Evolutionary conservation across 2,888 invertebrate species (phyloP).

Genomic region (Apodemia duryi): DNA sequence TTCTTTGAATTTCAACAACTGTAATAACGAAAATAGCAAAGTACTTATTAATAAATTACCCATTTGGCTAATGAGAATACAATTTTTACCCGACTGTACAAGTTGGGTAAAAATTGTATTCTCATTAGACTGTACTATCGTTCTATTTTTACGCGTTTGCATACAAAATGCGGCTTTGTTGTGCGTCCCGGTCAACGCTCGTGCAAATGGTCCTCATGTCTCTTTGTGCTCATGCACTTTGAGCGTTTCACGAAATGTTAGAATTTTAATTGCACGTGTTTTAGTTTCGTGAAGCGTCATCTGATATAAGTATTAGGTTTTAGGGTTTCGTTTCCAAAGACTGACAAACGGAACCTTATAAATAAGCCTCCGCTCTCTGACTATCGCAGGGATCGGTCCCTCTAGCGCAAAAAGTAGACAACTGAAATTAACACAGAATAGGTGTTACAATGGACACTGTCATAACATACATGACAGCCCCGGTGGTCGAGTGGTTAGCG

Average conservation of each 20-base stretch:
- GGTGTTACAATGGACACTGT: no score
- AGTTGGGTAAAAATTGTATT: not conserved
- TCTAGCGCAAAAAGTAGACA: no score
- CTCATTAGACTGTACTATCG: not conserved
- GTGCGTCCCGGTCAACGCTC: constrained; percentile 6
- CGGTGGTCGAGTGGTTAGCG: no score
- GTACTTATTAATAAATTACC: no score
- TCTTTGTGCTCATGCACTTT: constrained; percentile 1
- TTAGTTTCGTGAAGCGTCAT: not conserved
- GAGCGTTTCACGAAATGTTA: not conserved
- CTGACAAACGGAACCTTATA: not conserved
- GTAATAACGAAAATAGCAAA: no score
- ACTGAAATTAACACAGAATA: no score
- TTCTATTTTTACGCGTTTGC: constrained; percentile 2
- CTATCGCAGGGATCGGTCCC: no score
- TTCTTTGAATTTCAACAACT: no score
- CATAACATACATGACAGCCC: no score
- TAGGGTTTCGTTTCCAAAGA: not conserved
- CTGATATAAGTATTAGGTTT: not conserved
- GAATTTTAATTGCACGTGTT: constrained; percentile 7
- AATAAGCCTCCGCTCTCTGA: not conserved
- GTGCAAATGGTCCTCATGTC: constrained; percentile 1
- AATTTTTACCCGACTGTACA: no score
- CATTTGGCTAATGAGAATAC: no score
- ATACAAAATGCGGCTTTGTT: constrained; percentile 4